Conservation (phyloP, 92 coral and sea anemone species). For the Ricordea florida region DNA sequence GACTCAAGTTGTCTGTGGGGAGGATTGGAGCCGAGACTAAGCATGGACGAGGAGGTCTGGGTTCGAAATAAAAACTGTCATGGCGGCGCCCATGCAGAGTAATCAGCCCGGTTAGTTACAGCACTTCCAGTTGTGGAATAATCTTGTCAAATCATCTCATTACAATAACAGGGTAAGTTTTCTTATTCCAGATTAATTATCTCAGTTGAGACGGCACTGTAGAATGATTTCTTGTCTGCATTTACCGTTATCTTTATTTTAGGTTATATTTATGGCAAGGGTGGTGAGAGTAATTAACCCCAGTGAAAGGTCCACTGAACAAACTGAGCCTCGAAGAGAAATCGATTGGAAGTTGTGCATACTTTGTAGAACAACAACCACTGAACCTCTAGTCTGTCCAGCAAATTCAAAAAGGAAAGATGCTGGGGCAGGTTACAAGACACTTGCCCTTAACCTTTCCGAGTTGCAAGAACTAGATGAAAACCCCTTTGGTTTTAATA, state of each 20-base stretch:
- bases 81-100: constrained; percentile 22
- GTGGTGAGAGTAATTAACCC: constrained; percentile 8
- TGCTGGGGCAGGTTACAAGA: constrained; percentile 48
- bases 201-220: neutral
- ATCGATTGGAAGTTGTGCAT: constrained; percentile 51
- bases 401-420: constrained; percentile 57
- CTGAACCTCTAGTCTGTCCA: constrained; percentile 23
- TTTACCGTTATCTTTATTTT: neutral
- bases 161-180: neutral
- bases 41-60: neutral
- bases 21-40: neutral
- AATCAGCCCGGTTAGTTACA: constrained; percentile 11
- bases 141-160: neutral
- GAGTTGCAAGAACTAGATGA: constrained; percentile 5
- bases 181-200: neutral
- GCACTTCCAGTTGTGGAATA: constrained; percentile 19
- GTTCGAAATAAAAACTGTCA: constrained; percentile 11
- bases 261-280: constrained; percentile 28
- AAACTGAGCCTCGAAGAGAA: constrained; percentile 15
- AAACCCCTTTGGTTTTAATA: constrained; percentile 6
- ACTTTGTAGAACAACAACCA: constrained; percentile 26
- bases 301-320: constrained; percentile 2
- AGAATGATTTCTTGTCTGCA: neutral
- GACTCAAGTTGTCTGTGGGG: neutral
- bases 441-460: constrained; percentile 14